phyloP scores from a whole-genome alignment of 2,888 invertebrate genomes.

The Orchesella flavescens region DNA sequence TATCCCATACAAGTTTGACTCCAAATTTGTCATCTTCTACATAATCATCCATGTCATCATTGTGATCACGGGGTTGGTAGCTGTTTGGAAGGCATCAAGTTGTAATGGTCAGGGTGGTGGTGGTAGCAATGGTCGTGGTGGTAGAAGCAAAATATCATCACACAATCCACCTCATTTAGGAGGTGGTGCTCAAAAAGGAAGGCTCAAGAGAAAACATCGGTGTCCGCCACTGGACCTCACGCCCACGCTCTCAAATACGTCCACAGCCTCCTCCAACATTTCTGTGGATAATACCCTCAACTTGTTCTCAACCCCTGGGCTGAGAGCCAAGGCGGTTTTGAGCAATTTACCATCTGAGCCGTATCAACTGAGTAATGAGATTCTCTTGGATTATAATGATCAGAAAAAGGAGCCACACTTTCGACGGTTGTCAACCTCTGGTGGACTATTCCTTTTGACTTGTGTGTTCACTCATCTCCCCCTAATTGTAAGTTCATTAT shows the following conservation, averaged over 20 bases:
- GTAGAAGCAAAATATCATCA: not conserved
- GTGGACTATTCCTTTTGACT: constrained; percentile 65
- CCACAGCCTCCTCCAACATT: constrained; percentile 67
- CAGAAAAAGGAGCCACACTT: constrained; percentile 58
- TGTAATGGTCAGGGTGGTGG: constrained; percentile 21
- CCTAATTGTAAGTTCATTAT: constrained; percentile 58
- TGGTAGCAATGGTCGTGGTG: not conserved
- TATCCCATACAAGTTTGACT: constrained; percentile 68
- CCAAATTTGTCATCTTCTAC: constrained; percentile 68
- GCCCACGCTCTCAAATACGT: constrained; percentile 66
- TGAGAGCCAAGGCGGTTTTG: constrained; percentile 66
- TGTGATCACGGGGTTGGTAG: constrained; percentile 62
- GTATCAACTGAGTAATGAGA: constrained; percentile 60
- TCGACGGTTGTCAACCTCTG: constrained; percentile 63
- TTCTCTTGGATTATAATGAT: constrained; percentile 62
- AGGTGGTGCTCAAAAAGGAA: constrained; percentile 33
- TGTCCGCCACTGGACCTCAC: constrained; percentile 65
- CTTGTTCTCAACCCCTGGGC: constrained; percentile 67
- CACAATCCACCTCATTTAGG: constrained; percentile 31
- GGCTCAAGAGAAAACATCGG: constrained; percentile 44
- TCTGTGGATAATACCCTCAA: constrained; percentile 65
- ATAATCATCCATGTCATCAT: constrained; percentile 66
- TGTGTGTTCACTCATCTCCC: constrained; percentile 68
- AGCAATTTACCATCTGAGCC: constrained; percentile 65
- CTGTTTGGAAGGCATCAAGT: constrained; percentile 62